phyloP scores from a whole-genome alignment of 92 coral and sea anemone species.

The Porites divaricata region DNA sequence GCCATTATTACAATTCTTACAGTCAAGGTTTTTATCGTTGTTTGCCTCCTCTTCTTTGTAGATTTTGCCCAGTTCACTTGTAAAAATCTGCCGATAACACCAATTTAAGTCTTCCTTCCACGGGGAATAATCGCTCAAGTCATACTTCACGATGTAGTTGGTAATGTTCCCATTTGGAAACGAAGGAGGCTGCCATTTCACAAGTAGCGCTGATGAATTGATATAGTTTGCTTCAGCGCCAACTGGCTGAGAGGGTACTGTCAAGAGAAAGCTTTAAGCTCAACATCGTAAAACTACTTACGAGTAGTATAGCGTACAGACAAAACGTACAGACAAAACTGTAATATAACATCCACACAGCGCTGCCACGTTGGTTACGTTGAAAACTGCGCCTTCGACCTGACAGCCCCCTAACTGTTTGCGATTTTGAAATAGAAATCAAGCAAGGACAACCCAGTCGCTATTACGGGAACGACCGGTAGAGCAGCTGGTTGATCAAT shows the following conservation, averaged over 20 bases:
- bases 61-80: no score
- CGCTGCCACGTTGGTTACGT: no score
- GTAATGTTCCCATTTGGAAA: slow-evolving; percentile 94
- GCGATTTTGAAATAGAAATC: no score
- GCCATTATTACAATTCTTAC: slow-evolving; percentile 40
- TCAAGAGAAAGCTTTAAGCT: not conserved
- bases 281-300: no score
- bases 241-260: slow-evolving; percentile 91
- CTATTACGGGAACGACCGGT: no score
- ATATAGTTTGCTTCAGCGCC: slow-evolving; percentile 87
- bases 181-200: slow-evolving; percentile 90
- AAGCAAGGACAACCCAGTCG: no score
- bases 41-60: slow-evolving; percentile 22
- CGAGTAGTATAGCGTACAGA: no score
- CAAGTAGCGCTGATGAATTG: slow-evolving; percentile 74
- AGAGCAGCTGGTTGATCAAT: no score
- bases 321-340: no score
- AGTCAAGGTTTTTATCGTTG: slow-evolving; percentile 29
- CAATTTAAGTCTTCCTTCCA: slow-evolving; percentile 81
- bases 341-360: no score
- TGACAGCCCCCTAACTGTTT: no score
- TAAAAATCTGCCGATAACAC: slow-evolving; percentile 77
- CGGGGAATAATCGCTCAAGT: slow-evolving; percentile 71
- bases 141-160: slow-evolving; percentile 70
- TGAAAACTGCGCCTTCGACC: no score